These are phyloP conservation scores for Listronotus oregonensis DNA, from an alignment of 1,140 invertebrate genomes.

Conservation along the genomic window DNA sequence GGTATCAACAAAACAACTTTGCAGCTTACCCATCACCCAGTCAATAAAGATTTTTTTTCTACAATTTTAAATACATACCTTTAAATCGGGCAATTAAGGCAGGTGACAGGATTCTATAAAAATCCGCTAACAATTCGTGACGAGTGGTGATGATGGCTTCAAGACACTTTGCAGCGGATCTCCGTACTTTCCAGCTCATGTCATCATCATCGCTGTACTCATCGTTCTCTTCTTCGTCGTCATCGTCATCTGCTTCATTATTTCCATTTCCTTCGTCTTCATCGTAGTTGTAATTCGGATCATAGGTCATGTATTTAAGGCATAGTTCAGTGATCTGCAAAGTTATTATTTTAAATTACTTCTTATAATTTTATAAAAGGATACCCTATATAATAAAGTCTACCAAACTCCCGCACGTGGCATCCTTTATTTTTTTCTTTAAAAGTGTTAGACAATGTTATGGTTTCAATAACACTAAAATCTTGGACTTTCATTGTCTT, in stretches of 20 bases:
- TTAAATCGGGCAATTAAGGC: constrained; percentile 91
- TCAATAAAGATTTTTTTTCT: too few species aligned
- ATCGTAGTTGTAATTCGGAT: constrained; percentile 99
- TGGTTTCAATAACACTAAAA: too few species aligned
- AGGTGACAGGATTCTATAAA: constrained; percentile 88
- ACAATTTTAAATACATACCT: constrained; percentile 65
- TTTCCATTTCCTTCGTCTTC: constrained; percentile 70
- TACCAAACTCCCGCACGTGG: too few species aligned
- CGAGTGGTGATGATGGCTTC: constrained; percentile 93
- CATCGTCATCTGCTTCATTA: constrained; percentile 66
- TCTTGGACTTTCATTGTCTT: too few species aligned
- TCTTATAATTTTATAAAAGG: too few species aligned
- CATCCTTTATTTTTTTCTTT: too few species aligned
- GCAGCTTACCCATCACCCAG: too few species aligned
- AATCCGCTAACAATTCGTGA: constrained; percentile 87
- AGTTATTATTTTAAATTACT: too few species aligned
- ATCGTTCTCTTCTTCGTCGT: constrained; percentile 81
- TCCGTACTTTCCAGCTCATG: constrained; percentile 97
- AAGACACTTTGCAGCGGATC: constrained; percentile 95
- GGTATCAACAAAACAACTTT: too few species aligned
- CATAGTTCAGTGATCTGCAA: constrained; percentile 85
- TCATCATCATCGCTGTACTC: constrained; percentile 99
- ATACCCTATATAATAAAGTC: too few species aligned
- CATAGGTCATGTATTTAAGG: constrained; percentile 92
- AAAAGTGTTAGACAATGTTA: too few species aligned